Evolutionary conservation across 2,888 invertebrate genomes (phyloP).

Genomic region (Aquatica leii): DNA sequence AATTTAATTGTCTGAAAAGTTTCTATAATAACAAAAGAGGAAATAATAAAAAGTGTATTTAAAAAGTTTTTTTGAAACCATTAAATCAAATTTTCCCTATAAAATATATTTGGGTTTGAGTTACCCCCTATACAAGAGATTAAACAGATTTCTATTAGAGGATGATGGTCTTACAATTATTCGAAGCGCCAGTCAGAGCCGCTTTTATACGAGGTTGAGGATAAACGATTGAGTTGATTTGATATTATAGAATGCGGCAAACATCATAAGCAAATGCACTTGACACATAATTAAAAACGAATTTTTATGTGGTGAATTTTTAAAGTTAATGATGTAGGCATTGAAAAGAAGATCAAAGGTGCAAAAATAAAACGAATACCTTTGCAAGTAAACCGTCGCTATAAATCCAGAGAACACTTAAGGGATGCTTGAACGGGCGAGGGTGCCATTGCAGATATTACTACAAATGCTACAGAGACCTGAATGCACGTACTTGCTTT

Average conservation of each 20-base stretch:
- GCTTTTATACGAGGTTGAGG: slow-evolving; percentile 17
- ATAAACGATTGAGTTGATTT: slow-evolving; percentile 29
- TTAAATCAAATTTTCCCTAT: slow-evolving; percentile 35
- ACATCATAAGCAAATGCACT: slow-evolving; percentile 46
- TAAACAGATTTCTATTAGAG: slow-evolving; percentile 35
- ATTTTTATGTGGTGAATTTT: slow-evolving; percentile 39
- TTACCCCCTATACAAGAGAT: slow-evolving; percentile 21
- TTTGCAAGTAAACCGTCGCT: slow-evolving; percentile 42
- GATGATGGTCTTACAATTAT: slow-evolving; percentile 36
- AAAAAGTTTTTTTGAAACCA: slow-evolving; percentile 10
- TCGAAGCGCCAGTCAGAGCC: slow-evolving; percentile 20
- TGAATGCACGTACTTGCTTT: slow-evolving; percentile 37
- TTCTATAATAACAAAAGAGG: background rate
- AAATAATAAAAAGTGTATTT: slow-evolving; percentile 8
- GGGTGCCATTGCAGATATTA: slow-evolving; percentile 36
- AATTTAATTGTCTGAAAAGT: slow-evolving; percentile 6
- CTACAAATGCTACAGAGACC: slow-evolving; percentile 35
- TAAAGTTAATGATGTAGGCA: slow-evolving; percentile 56
- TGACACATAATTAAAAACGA: slow-evolving; percentile 52
- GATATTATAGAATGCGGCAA: slow-evolving; percentile 48
- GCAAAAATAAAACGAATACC: slow-evolving; percentile 45
- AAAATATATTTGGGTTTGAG: slow-evolving; percentile 26
- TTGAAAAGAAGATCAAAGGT: slow-evolving; percentile 55
- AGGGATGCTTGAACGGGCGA: slow-evolving; percentile 36
- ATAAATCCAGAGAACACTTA: slow-evolving; percentile 41